Evolutionary conservation across 2,888 invertebrate species (phyloP).

Genomic region (Hypsopygia costalis): DNA sequence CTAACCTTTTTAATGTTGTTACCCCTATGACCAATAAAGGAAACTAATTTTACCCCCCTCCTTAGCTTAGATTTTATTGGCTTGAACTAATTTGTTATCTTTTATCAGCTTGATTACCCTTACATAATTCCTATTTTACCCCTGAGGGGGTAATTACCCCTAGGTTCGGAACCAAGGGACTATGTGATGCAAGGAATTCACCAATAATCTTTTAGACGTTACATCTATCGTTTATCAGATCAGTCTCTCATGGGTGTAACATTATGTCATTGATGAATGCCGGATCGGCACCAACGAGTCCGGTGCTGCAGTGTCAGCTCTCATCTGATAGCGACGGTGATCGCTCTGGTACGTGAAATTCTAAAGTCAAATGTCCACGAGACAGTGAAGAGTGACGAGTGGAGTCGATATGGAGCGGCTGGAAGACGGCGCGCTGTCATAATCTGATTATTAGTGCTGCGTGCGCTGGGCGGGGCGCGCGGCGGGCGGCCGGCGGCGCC

Average conservation of each 20-base stretch:
- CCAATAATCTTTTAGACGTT: too few relatives aligned
- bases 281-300: conserved; percentile 3
- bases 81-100: too few relatives aligned
- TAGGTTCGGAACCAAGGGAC: too few relatives aligned
- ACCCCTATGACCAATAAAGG: too few relatives aligned
- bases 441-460: conserved; percentile 76
- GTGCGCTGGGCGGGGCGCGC: conserved; percentile 69
- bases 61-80: too few relatives aligned
- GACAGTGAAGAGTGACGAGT: conserved; percentile 62
- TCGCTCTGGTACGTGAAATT: conserved; percentile 29
- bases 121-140: too few relatives aligned
- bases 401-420: conserved; percentile 39
- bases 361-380: conserved; percentile 51
- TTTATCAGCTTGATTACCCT: too few relatives aligned
- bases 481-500: conserved; percentile 65
- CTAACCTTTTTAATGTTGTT: too few relatives aligned
- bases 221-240: conserved; percentile 7
- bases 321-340: conserved; percentile 10
- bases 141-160: too few relatives aligned
- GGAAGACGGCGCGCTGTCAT: conserved; percentile 70
- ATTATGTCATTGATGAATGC: conserved; percentile 9
- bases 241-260: conserved; percentile 4
- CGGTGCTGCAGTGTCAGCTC: conserved; percentile 6
- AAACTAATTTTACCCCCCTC: too few relatives aligned
- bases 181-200: too few relatives aligned